Evolutionary conservation across 2,797 vertebrate genomes (phyloP), one percentile per base, ranked within the genome.

Genomic region (Spinus olivaceus): DNA sequence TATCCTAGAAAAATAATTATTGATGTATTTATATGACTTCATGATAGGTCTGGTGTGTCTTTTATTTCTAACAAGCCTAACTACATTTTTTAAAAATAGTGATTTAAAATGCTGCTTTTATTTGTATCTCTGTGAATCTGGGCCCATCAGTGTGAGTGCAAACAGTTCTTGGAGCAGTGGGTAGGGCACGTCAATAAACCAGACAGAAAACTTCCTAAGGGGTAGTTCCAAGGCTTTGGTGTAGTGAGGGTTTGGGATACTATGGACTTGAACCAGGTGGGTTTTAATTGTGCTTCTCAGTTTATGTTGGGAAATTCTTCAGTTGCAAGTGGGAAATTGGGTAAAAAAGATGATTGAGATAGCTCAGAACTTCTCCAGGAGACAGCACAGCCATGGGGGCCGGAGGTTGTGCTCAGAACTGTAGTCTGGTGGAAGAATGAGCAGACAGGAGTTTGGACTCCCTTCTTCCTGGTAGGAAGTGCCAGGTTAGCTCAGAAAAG

Each of bases 171-270:
- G 8, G 35, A 16, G 2, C 8, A 6, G 16, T 8, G 17, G 53
- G 1, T 37, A 32, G n/a, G 35, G 11, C 24, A 2, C 6, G 24
- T 19, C 21, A 35, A 5, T 24, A 19, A 41, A 1, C 1, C n/a
- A 77, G 49, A 33, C 30, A 53, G 35, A 67, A 41, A 79, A 41
- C 7, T 61, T 69, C 42, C 30, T 8, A 2, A 17, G 19, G 42
- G 15, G 1, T 3, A 25, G 9, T 44, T 65, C 64, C 33, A 13
- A 44, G 46, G 28, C 8, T 20, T 50, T 61, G n/a, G 17, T 65
- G 19, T 42, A 20, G 25, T 21, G 47, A 20, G 16, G 42, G 9
- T 18, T 89, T 59, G 28, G 25, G 17, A 11, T 50, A 1, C n/a
- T 10, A 3, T 8, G 23, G 25, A 19, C 12, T 25, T 86, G 61